These are phyloP conservation scores for Limnephilus marmoratus DNA, from an alignment of 2,888 invertebrate genomes.

Conservation along the genomic window DNA sequence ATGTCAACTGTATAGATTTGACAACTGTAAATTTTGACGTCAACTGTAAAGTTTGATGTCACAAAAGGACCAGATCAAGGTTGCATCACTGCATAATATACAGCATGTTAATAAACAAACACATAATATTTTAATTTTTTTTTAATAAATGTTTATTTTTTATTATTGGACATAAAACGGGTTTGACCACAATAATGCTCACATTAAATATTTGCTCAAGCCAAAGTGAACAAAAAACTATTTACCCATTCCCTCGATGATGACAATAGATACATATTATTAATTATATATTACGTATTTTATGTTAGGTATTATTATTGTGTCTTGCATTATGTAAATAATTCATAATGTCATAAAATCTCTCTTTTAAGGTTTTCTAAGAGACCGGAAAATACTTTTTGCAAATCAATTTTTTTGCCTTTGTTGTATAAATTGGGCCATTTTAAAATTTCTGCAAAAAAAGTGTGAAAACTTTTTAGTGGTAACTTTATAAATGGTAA, in stretches of 20 bases:
- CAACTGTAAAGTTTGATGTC: background rate
- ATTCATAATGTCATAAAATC: background rate
- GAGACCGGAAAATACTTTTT: no score
- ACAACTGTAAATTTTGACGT: background rate
- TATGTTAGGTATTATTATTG: background rate
- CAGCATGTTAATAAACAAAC: background rate
- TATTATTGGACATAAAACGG: conserved; percentile 10
- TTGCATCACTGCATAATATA: background rate
- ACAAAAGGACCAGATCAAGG: background rate
- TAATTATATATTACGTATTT: background rate
- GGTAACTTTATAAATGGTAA: background rate
- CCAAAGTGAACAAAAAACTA: conserved; percentile 50
- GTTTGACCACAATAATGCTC: conserved; percentile 27
- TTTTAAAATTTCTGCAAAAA: no score
- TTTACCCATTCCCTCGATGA: conserved; percentile 51
- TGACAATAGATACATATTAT: conserved; percentile 16
- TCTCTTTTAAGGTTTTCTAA: no score
- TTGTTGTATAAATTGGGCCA: no score
- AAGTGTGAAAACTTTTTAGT: background rate
- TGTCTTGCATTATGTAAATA: background rate
- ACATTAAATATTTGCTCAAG: conserved; percentile 50
- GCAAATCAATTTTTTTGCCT: no score
- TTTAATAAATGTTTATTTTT: background rate
- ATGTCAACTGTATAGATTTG: no score
- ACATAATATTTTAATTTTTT: background rate